These are phyloP conservation scores for Jordanella pulchra DNA, from an alignment of 2,797 vertebrate species.

Conservation along the genomic window DNA sequence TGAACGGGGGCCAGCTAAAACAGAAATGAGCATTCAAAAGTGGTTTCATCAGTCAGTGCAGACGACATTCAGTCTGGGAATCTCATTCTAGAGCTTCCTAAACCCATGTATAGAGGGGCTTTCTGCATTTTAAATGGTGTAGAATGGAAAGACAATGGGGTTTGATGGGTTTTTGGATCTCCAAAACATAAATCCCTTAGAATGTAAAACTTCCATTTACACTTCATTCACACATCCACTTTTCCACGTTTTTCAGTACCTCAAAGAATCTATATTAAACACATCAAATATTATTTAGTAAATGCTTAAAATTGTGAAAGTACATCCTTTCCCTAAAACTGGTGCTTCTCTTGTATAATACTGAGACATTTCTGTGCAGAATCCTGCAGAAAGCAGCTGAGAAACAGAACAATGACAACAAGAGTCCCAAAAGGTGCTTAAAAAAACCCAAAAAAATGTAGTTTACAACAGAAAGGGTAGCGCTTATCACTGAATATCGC, in stretches of 20 bases:
- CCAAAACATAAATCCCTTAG: conserved; percentile 17
- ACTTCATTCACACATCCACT: background rate
- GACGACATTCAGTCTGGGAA: conserved; percentile 26
- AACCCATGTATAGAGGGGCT: conserved; percentile 24
- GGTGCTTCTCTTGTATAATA: background rate
- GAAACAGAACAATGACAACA: background rate
- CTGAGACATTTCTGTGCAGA: background rate
- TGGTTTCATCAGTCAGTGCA: conserved; percentile 52
- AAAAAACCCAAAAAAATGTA: background rate
- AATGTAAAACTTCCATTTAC: conserved; percentile 1
- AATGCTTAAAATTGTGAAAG: background rate
- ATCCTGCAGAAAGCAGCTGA: background rate
- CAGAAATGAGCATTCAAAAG: conserved; percentile 58
- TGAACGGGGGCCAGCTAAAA: conserved; percentile 69
- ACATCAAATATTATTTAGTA: background rate
- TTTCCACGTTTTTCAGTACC: background rate
- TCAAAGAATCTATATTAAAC: background rate
- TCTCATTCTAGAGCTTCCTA: conserved; percentile 37
- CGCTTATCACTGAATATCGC: background rate
- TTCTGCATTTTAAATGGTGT: conserved; percentile 26
- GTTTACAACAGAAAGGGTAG: background rate
- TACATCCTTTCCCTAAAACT: background rate
- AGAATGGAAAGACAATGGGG: conserved; percentile 30
- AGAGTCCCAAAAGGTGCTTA: background rate
- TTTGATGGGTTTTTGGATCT: conserved; percentile 8